Percentiles rank a stretch among this genome's conserved stretches.
These are phyloP conservation scores for Acropternis orthonyx DNA, from an alignment of 2,797 vertebrate genomes.

Conservation along the genomic window DNA sequence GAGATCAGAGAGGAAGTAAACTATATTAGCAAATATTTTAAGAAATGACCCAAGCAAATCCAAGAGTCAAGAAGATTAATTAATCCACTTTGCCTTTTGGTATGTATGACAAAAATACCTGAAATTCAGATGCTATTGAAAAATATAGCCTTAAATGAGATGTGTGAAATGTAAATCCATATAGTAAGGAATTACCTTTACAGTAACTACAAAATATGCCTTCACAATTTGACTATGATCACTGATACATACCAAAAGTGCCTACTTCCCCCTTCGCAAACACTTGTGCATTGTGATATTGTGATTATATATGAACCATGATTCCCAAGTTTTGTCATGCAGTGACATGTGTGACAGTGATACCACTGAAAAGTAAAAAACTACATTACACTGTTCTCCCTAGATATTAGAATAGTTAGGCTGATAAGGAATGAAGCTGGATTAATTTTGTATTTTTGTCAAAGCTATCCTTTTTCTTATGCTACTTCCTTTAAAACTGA, in stretches of 20 bases:
- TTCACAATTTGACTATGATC: not conserved
- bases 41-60: not conserved
- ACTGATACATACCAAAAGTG: rapidly evolving
- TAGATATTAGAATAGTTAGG: not conserved
- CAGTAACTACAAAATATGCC: not conserved
- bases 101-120: not conserved
- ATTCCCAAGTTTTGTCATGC: not conserved
- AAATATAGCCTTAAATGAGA: not conserved
- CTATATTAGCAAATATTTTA: not conserved
- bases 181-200: not conserved
- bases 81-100: not conserved
- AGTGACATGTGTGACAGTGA: not conserved
- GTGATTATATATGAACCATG: not conserved
- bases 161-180: not conserved
- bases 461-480: not conserved
- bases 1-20: not conserved
- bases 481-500: not conserved
- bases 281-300: not conserved
- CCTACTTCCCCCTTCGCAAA: not conserved
- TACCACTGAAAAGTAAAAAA: not conserved
- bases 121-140: not conserved
- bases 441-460: not conserved
- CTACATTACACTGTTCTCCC: not conserved
- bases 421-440: not conserved
- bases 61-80: not conserved